Base-by-base conservation (phyloP, 2,113 vertebrate genomes). In the Nerophis ophidion region DNA sequence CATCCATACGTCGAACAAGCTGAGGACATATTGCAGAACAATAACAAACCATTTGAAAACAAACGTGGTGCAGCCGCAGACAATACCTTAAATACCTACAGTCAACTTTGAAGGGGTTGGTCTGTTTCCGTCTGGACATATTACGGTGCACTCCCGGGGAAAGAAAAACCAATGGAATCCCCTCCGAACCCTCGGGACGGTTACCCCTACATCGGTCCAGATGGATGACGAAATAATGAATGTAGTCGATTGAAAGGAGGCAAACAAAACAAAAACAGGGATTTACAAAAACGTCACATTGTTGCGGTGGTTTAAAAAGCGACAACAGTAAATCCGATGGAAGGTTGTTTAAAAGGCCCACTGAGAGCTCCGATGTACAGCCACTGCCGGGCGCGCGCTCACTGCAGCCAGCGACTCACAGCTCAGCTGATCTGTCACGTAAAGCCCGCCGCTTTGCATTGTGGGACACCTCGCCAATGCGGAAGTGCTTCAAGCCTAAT, bases 101-200 rank as follows among this genome's bases (percentile, higher is more conserved):
- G 86, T 91, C 74, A 84, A 91, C 90, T 92, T 89, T 92, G 87
- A 92, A 92, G 71, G 90, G 90, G 81, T 89, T 92, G 86, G 82
- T 90, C 83, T 91, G 90, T 91, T 92, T 92, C 65, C 90, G 83
- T 72, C 89, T 90, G 78, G 90, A 91, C 90, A 92, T 91, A 91
- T 88, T 90, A 90, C 50, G 61, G 79, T 61, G 77, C 72, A 79
- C 74, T 83, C 66, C 77, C 70, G 68, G 68, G 53, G 40, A 70
- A 69, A 68, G 36, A 14, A 48, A 33, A 35, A 4, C 26, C 13
- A 36, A 35, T 66, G 81, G 76, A 78, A 75, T 81, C 72, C 84
- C 87, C 81, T 77, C 73, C 76, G 58, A 60, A 69, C 48, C 77
- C 80, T 70, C 26, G 47, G 76, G 66, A 61, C 65, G 63, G 33